These are phyloP conservation scores for Nilaparvata lugens DNA, from an alignment of 1,140 invertebrate genomes.

Conservation along the genomic window DNA sequence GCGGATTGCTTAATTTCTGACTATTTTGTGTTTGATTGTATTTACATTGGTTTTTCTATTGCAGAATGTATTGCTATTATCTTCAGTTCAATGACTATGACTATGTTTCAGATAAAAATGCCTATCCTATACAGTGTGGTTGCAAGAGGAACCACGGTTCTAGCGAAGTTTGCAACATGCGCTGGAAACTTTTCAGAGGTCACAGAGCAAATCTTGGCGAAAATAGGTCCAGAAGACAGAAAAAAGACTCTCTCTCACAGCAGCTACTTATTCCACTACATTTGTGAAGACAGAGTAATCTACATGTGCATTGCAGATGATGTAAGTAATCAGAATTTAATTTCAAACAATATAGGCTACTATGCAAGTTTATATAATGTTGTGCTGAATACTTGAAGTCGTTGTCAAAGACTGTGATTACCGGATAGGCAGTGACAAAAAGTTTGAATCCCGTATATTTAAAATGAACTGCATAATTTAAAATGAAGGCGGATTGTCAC, in stretches of 20 bases:
- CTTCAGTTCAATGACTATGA: no score
- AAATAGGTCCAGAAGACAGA: constrained; percentile 75
- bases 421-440: not conserved
- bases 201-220: constrained; percentile 78
- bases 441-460: no score
- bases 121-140: constrained; percentile 84
- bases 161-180: constrained; percentile 84
- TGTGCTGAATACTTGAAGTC: not conserved
- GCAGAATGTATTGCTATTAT: no score
- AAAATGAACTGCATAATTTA: no score
- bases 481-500: no score
- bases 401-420: not conserved
- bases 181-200: constrained; percentile 90
- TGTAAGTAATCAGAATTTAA: constrained; percentile 50
- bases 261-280: constrained; percentile 87
- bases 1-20: no score
- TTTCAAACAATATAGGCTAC: no score
- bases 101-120: constrained; percentile 48
- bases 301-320: constrained; percentile 93
- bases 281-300: constrained; percentile 74
- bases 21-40: no score
- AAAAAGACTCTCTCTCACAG: constrained; percentile 89
- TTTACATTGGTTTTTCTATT: no score
- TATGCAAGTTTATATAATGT: not conserved
- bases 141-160: constrained; percentile 71